phyloP scores from a whole-genome alignment of 2,888 invertebrate species.

The Embidobia sp. region DNA sequence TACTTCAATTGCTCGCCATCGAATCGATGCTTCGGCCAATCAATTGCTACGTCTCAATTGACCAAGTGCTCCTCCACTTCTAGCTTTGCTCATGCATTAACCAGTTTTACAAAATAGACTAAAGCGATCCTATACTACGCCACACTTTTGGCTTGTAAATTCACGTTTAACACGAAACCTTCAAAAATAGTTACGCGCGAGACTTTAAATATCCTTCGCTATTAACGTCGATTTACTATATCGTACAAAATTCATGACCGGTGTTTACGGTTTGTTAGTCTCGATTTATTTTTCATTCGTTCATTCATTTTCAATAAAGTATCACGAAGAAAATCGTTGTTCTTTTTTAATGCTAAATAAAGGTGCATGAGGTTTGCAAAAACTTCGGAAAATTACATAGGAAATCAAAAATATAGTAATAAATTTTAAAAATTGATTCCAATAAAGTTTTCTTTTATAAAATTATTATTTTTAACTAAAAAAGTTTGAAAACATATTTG shows the following conservation, averaged over 20 bases:
- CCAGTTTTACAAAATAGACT: constrained; percentile 31
- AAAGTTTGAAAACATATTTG: no score
- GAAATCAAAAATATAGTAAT: no score
- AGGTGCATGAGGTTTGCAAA: no score
- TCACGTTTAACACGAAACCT: constrained; percentile 29
- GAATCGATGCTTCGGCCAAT: constrained; percentile 46
- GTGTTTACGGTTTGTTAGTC: neutral
- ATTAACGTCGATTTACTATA: neutral
- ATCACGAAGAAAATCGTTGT: no score
- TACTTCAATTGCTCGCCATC: constrained; percentile 46
- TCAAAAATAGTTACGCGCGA: constrained; percentile 5
- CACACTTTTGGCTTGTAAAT: constrained; percentile 27
- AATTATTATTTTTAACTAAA: no score
- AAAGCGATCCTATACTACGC: constrained; percentile 8
- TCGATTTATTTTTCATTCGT: no score
- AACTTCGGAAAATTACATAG: no score
- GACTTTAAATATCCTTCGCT: neutral
- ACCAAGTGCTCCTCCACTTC: constrained; percentile 39
- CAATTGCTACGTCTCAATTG: constrained; percentile 61
- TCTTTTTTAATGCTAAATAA: no score
- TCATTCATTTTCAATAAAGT: no score
- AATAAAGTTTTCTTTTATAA: no score
- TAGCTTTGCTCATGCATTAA: constrained; percentile 9
- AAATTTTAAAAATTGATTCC: no score
- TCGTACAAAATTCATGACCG: neutral